Conservation (phyloP, 1,140 invertebrate species). For the Drosophila sturtevanti region DNA sequence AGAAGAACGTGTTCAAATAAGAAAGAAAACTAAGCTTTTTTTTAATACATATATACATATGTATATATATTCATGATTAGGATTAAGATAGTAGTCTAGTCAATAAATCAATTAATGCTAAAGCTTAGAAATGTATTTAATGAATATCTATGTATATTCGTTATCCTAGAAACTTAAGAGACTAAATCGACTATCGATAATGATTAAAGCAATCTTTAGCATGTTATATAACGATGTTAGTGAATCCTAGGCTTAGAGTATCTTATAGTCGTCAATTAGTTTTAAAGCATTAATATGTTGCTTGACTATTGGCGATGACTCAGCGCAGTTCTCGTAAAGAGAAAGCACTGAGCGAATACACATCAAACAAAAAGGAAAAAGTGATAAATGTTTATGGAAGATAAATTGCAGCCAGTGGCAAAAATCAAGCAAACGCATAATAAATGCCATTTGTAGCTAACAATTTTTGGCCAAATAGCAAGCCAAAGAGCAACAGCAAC, state of each 20-base stretch:
- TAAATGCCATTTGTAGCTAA: slow-evolving; percentile 55
- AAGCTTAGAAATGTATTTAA: too few species aligned
- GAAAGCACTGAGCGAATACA: slow-evolving; percentile 22
- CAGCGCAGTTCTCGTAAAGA: neutral
- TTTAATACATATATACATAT: too few species aligned
- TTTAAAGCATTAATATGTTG: neutral
- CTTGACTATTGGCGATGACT: slow-evolving; percentile 2
- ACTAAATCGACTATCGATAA: too few species aligned
- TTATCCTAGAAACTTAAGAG: too few species aligned
- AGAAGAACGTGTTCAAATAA: too few species aligned
- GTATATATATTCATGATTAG: too few species aligned
- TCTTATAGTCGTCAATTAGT: neutral
- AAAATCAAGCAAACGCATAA: slow-evolving; percentile 53
- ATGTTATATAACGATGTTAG: too few species aligned
- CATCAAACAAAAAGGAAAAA: slow-evolving; percentile 4
- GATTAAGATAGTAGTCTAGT: too few species aligned
- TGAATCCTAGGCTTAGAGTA: neutral
- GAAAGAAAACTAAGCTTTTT: too few species aligned
- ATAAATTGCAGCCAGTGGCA: slow-evolving; percentile 54
- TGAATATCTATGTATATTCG: too few species aligned
- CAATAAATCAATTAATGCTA: too few species aligned
- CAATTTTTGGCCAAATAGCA: slow-evolving; percentile 32
- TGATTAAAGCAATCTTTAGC: too few species aligned
- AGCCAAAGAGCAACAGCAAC: neutral
- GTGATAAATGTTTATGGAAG: slow-evolving; percentile 45